Evolutionary conservation across 2,797 vertebrate genomes (phyloP).

Genomic region (Chelonia mydas): DNA sequence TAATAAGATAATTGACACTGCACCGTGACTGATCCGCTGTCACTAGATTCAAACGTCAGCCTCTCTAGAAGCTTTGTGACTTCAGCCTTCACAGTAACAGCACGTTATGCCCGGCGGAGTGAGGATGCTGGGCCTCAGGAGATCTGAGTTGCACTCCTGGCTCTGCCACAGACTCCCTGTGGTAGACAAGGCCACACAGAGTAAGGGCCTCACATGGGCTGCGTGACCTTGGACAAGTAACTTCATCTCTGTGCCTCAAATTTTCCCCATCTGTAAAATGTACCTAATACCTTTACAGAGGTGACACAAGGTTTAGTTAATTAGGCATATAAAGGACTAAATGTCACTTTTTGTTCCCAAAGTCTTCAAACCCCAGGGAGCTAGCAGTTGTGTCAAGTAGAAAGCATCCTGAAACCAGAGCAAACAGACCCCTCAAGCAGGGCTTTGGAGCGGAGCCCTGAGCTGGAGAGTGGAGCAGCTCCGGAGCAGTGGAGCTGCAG

Average conservation of each 20-base stretch:
- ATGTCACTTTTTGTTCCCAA: neutral
- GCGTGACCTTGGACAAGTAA: neutral
- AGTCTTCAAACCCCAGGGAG: neutral
- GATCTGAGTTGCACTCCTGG: neutral
- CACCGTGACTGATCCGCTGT: accelerated
- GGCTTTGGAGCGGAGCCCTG: no score
- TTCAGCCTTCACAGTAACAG: neutral
- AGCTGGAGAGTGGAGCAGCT: no score
- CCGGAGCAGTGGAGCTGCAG: no score
- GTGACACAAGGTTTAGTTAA: neutral
- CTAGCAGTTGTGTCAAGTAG: neutral
- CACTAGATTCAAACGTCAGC: accelerated
- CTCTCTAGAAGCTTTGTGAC: neutral
- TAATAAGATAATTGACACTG: accelerated
- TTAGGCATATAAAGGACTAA: neutral
- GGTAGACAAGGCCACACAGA: neutral
- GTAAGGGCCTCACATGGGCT: neutral
- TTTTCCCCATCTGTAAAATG: neutral
- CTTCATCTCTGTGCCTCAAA: neutral
- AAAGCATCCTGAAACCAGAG: neutral
- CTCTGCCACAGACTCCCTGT: neutral
- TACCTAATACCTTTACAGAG: neutral
- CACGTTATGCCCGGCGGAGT: neutral
- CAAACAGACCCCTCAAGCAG: slow-evolving; percentile 3
- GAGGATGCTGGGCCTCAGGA: neutral